phyloP scores from a whole-genome alignment of 2,797 vertebrate species.

The Florisuga fusca region DNA sequence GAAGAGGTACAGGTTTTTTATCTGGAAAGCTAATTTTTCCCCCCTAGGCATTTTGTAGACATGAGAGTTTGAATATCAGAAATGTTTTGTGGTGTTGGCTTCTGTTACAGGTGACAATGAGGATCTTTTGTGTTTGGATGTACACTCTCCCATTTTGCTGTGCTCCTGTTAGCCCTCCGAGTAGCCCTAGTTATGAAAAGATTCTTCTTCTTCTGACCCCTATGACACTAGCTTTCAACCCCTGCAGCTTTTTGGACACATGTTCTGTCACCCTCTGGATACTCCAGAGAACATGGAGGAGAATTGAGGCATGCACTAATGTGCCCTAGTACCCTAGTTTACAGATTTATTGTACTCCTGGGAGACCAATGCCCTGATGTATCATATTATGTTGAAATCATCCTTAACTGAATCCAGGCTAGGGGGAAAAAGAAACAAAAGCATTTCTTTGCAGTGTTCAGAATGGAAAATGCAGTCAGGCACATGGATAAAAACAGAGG shows the following conservation, averaged over 20 bases:
- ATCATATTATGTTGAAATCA: slow-evolving; percentile 32
- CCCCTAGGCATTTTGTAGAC: not conserved
- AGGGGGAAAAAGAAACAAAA: not conserved
- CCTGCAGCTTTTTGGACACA: slow-evolving; percentile 33
- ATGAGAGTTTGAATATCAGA: not conserved
- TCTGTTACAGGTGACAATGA: not conserved
- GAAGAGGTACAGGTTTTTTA: not conserved
- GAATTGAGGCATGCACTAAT: slow-evolving; percentile 47
- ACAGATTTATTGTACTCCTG: slow-evolving; percentile 52
- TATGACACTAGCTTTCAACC: slow-evolving; percentile 55
- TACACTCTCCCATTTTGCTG: not conserved
- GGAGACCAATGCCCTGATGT: slow-evolving; percentile 17
- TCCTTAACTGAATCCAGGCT: slow-evolving; percentile 9
- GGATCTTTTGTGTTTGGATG: not conserved
- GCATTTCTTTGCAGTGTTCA: not conserved
- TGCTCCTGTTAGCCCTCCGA: not conserved
- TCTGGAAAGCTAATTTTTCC: not conserved
- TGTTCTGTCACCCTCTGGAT: slow-evolving; percentile 50
- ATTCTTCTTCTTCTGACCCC: slow-evolving; percentile 53
- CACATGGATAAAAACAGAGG: not conserved
- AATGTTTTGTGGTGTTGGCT: not conserved
- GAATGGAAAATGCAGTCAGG: not conserved
- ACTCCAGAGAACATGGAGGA: slow-evolving; percentile 32
- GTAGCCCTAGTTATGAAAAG: slow-evolving; percentile 36
- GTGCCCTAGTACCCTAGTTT: slow-evolving; percentile 53